Evolutionary conservation across 1,140 invertebrate species (phyloP), one percentile per base, ranked within the genome.

Genomic region (Bactericera cockerelli): DNA sequence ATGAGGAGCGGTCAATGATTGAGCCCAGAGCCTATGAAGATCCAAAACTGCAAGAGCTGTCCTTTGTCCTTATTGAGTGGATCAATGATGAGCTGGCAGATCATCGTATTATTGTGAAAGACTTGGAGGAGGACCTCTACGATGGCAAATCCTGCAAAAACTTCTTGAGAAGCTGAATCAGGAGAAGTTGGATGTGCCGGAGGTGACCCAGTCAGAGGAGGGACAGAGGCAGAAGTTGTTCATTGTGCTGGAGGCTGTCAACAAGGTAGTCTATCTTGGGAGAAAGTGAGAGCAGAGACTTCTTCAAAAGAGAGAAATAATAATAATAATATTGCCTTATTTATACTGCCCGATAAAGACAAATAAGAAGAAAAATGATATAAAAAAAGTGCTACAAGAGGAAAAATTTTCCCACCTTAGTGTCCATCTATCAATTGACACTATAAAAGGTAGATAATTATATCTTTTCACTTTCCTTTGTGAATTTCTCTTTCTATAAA

Each of bases 131-230:
- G 74, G 96, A 99, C 77, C 74, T 99, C 57, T 99, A 97, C 73
- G 96, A 99, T 80, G 96, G 96, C 96, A 98, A 76, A 87, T 98
- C 60, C 75, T 99, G 14, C 95, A 98, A 70, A 98, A 98, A 75
- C 73, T 99, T 8, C 78, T 97, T 65, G 93, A 97, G 74, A 93
- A 93, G 71, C 74, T 98, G 26, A 90, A 89, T 0, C 81, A 82
- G 39, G 81, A 86, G 31, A 92, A 93, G 72, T 74, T 99, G 22
- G 93, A 98, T 75, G 92, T 98, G 1, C 91, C 93, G 2, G 96
- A 99, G 78, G 95, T 99, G 1, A 98, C 94, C 1, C 95, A 98
- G 70, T 96, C 92, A 14, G 94, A 98, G 73, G 93, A 97, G 73
- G 93, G 93, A 0, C 96, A 99, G 71, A 84, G 89, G 64, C 90